These are phyloP conservation scores for Ariolimax columbianus DNA, from an alignment of 2,888 invertebrate genomes.

Conservation along the genomic window DNA sequence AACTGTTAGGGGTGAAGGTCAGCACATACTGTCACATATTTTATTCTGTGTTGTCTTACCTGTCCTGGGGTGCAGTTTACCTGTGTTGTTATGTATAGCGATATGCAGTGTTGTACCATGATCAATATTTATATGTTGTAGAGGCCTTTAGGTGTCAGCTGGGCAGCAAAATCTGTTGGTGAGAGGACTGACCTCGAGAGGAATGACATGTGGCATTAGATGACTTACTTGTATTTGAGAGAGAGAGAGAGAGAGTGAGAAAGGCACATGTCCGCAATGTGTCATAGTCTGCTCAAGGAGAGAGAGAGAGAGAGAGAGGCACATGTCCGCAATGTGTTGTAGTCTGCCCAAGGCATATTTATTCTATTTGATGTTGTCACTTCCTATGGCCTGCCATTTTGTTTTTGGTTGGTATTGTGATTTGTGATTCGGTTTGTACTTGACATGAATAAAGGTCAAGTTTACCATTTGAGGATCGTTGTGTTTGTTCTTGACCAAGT, in stretches of 20 bases:
- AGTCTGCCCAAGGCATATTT: neutral
- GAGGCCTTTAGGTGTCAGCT: neutral
- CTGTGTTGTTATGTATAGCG: neutral
- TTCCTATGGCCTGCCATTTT: neutral
- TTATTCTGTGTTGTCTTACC: neutral
- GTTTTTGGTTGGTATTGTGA: neutral
- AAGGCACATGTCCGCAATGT: neutral
- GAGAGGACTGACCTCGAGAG: neutral
- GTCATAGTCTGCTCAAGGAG: neutral
- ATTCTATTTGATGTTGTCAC: constrained; percentile 18
- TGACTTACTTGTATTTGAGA: neutral
- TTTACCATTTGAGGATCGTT: neutral
- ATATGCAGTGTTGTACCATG: neutral
- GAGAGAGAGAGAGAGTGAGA: neutral
- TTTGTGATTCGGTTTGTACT: neutral
- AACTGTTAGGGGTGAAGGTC: neutral
- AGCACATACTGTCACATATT: neutral
- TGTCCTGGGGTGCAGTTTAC: neutral
- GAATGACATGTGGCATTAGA: neutral
- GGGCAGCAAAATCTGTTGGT: neutral
- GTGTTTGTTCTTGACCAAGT: neutral
- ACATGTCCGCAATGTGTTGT: no score
- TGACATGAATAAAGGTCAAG: constrained; percentile 28
- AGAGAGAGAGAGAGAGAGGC: neutral
- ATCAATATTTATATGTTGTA: constrained; percentile 12